Percentiles rank a stretch among this genome's conserved stretches.
phyloP scores from a whole-genome alignment of 2,888 invertebrate species.

The Hoplodrina ambigua region DNA sequence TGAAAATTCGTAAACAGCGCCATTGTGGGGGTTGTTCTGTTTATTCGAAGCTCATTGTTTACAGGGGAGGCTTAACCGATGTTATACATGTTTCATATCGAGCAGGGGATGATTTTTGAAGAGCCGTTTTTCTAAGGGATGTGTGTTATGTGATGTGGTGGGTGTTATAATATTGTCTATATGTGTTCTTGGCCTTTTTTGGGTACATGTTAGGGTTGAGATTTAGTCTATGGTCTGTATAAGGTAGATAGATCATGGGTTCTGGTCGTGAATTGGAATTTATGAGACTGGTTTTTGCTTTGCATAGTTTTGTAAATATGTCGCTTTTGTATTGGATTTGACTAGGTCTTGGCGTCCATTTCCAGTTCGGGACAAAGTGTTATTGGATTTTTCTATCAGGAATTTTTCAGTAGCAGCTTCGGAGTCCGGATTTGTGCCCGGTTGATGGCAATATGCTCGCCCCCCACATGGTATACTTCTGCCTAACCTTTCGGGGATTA shows the following conservation, averaged over 20 bases:
- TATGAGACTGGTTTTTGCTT: too few relatives aligned
- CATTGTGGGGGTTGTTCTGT: slow-evolving; percentile 53
- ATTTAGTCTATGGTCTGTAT: background rate
- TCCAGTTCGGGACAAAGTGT: too few relatives aligned
- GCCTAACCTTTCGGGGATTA: too few relatives aligned
- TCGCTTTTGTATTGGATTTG: background rate
- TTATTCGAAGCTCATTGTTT: slow-evolving; percentile 64
- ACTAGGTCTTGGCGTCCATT: too few relatives aligned
- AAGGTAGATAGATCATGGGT: background rate
- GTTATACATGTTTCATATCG: slow-evolving; percentile 55
- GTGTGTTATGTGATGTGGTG: slow-evolving; percentile 13
- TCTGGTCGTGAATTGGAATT: background rate
- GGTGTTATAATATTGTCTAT: slow-evolving; percentile 4
- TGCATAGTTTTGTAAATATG: too few relatives aligned
- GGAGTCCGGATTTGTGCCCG: too few relatives aligned
- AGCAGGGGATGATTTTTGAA: slow-evolving; percentile 45
- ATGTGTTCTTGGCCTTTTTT: slow-evolving; percentile 16
- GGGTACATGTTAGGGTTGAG: background rate
- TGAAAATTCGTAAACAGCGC: slow-evolving; percentile 66
- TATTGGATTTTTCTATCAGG: too few relatives aligned
- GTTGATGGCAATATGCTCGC: too few relatives aligned
- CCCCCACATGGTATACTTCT: too few relatives aligned
- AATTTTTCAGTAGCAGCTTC: too few relatives aligned
- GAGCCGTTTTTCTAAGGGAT: slow-evolving; percentile 47
- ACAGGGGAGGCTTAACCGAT: slow-evolving; percentile 30